Base-by-base conservation (phyloP, 2,888 invertebrate genomes). In the Desoria tigrina region DNA sequence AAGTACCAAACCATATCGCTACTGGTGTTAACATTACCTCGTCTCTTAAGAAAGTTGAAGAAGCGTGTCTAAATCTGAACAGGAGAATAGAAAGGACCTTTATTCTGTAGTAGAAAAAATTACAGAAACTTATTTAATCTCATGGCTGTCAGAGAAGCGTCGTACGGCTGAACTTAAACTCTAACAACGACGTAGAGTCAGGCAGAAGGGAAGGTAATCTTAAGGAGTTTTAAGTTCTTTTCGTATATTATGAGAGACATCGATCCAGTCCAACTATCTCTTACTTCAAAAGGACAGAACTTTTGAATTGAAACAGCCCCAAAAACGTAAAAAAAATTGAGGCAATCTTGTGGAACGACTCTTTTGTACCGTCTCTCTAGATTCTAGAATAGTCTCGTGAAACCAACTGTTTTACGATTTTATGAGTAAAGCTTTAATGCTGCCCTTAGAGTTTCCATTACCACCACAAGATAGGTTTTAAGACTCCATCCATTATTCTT, bases 71-170 rank as follows among this genome's bases (percentile, higher is more conserved):
- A 51, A 51, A 26, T 51, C 51, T 21, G 6, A 24, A 24, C 14
- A 24, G 51, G 24, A 24, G 24, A 51, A 51, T 6, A 26, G 51
- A 24, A n/a, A n/a, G n/a, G n/a, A n/a, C n/a, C n/a, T n/a, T 24
- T 21, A 51, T 51, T 51, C 45, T 9, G 45, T 6, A 51, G 51
- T 4, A 7, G 24, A 51, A 51, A 51, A 51, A 51, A 51, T 21
- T 51, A 51, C 51, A 51, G 51, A 51, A 51, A 51, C 51, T 51
- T 51, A 51, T 51, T 51, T 51, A 51, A 51, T 51, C 51, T 51
- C 51, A 51, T 51, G 51, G 7, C 26, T 51, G 51, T 51, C 51
- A 51, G 51, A 21, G 6, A 26, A 21, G 11, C 45, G 45, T 16
- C 45, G 16, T 45, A 4, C n/a, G 16, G 16, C 16, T 16, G 16